Conservation (phyloP, 2,888 invertebrate genomes). For the Bombylius discolor region DNA sequence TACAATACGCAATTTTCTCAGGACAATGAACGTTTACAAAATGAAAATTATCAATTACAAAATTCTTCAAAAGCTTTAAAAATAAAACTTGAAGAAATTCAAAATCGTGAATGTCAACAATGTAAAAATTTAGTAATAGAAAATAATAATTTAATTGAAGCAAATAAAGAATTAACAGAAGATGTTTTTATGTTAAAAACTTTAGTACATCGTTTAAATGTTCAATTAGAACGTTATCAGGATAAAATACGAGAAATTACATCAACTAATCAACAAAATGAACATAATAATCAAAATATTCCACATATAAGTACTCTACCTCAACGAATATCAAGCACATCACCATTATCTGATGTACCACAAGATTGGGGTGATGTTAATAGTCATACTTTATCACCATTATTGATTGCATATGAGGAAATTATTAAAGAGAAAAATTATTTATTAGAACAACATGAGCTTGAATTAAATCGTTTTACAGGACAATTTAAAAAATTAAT, state of each 20-base stretch:
- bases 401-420: slow-evolving; percentile 68
- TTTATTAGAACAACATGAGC: slow-evolving; percentile 55
- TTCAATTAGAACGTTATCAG: slow-evolving; percentile 65
- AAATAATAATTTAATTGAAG: slow-evolving; percentile 18
- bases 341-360: background rate
- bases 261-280: background rate
- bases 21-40: slow-evolving; percentile 46
- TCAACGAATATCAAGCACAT: too few relatives aligned
- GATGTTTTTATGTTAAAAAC: slow-evolving; percentile 65
- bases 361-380: slow-evolving; percentile 20
- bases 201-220: slow-evolving; percentile 62
- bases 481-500: slow-evolving; percentile 57
- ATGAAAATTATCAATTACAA: slow-evolving; percentile 39
- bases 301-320: too few relatives aligned
- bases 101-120: slow-evolving; percentile 30
- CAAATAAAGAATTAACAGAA: slow-evolving; percentile 46
- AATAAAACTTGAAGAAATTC: slow-evolving; percentile 34
- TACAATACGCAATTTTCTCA: slow-evolving; percentile 48
- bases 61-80: slow-evolving; percentile 41
- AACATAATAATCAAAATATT: background rate
- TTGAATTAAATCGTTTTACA: slow-evolving; percentile 55
- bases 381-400: slow-evolving; percentile 41
- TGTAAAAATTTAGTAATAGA: slow-evolving; percentile 15
- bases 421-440: slow-evolving; percentile 62
- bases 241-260: slow-evolving; percentile 44